Percentiles rank a stretch among this genome's conserved stretches.
phyloP scores from a whole-genome alignment of 2,113 vertebrate species.

The Turnix velox region DNA sequence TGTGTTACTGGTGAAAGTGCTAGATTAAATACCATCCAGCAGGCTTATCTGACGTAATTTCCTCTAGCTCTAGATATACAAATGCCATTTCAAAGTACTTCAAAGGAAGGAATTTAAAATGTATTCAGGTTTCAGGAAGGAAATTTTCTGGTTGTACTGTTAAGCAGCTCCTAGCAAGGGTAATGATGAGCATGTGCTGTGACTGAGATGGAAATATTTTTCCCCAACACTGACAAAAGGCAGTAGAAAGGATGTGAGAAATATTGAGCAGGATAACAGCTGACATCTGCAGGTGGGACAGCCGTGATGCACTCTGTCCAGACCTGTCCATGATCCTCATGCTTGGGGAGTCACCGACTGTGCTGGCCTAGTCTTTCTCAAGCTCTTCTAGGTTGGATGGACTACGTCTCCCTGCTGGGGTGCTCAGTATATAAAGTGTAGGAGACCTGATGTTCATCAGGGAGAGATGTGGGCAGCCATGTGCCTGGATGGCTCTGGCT shows the following conservation, averaged over 20 bases:
- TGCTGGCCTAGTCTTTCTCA: not conserved
- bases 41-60: not conserved
- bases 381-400: not conserved
- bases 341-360: accelerated
- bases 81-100: not conserved
- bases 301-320: not conserved
- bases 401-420: not conserved
- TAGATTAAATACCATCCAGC: not conserved
- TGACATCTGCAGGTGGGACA: not conserved
- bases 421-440: too few species aligned
- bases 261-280: not conserved
- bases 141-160: not conserved
- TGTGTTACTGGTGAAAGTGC: not conserved
- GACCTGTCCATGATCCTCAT: not conserved
- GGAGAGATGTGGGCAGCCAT: not conserved
- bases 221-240: not conserved
- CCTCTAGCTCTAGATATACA: not conserved
- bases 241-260: not conserved
- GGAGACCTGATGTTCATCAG: not conserved
- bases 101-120: not conserved
- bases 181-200: not conserved
- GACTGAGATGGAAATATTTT: not conserved
- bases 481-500: not conserved
- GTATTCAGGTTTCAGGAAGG: not conserved
- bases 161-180: not conserved